Base-by-base conservation (phyloP, 2,888 invertebrate species). In the Sclerodermus sp. region DNA sequence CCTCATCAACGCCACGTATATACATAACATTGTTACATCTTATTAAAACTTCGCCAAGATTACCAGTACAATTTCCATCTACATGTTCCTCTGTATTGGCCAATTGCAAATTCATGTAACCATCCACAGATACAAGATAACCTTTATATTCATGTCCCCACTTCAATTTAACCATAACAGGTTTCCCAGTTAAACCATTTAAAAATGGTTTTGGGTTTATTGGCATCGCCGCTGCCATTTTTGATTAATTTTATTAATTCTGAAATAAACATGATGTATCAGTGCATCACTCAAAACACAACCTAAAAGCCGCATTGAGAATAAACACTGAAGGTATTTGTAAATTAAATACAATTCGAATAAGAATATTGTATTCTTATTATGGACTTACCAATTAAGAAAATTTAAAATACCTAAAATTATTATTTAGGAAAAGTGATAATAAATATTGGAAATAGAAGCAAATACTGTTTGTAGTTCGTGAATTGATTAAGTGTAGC, bases 61-160 rank as follows among this genome's bases (percentile, higher is more conserved):
- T 94, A 42, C 97, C 96, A 64, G 96, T 93, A 58, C 89, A 85
- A 58, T 84, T 86, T 46, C 96, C 96, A 71, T 98, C 96, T 57
- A 98, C 92, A 73, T 89, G 92, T 82, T 99, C 99, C 80, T 99
- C 98, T 8, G 98, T 93, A 77, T 97, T 97, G 1, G 97, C 98
- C 53, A 99, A 80, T 81, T 99, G 96, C 62, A 99, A 81, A 78
- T 99, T 99, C 99, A 99, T 99, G 76, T 99, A 99, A 6, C 95
- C 94, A 80, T 99, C 99, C 1, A 96, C 95, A 2, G 98, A 97
- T 0, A 99, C 98, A 31, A 99, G 82, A 66, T 94, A 91, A 12
- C 99, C 99, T 85, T 96, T 96, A 80, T 99, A 99, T 80, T 99
- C 98, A 79, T 98, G 98, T 29, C 99, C 98, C 99, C 99, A 99